A percentile compares a stretch with the other conserved stretches of the same genome.
phyloP scores from a whole-genome alignment of 2,888 invertebrate genomes.

The Listrodromus nycthemerus region DNA sequence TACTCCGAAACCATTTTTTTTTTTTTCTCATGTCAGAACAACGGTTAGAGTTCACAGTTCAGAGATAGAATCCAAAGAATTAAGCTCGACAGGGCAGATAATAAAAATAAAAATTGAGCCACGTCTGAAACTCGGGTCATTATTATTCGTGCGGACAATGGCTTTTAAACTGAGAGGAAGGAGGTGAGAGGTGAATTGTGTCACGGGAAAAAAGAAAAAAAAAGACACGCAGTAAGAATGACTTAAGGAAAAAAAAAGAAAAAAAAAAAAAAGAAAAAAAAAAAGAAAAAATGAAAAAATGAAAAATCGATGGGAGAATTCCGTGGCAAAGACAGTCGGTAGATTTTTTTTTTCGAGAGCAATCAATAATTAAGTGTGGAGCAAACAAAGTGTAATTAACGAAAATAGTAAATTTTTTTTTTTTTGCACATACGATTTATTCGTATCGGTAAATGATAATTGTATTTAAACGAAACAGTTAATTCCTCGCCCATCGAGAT shows the following conservation, averaged over 20 bases:
- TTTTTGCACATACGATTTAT: not conserved
- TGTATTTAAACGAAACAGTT: not conserved
- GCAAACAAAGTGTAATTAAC: not conserved
- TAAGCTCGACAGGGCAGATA: not conserved
- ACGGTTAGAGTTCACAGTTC: not conserved
- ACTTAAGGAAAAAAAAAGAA: constrained; percentile 13
- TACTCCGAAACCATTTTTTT: not conserved
- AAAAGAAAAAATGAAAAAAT: constrained; percentile 41
- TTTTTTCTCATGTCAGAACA: not conserved
- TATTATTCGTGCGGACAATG: constrained; percentile 51
- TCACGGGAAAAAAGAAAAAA: constrained; percentile 71
- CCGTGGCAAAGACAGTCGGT: not conserved
- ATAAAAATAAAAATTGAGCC: not conserved
- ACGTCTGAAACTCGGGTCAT: not conserved
- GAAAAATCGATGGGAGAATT: not conserved
- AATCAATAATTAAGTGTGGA: not conserved
- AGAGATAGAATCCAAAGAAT: not conserved
- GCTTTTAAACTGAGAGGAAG: constrained; percentile 84
- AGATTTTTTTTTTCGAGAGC: constrained; percentile 15
- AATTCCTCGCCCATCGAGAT: not conserved
- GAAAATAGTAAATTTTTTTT: not conserved
- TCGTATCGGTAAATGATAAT: not conserved
- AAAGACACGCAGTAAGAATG: constrained; percentile 55
- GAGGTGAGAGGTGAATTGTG: constrained; percentile 79
- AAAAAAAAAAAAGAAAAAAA: constrained; percentile 35